Evolutionary conservation across 2,113 vertebrate species (phyloP).

Genomic region (Xiphophorus couchianus): DNA sequence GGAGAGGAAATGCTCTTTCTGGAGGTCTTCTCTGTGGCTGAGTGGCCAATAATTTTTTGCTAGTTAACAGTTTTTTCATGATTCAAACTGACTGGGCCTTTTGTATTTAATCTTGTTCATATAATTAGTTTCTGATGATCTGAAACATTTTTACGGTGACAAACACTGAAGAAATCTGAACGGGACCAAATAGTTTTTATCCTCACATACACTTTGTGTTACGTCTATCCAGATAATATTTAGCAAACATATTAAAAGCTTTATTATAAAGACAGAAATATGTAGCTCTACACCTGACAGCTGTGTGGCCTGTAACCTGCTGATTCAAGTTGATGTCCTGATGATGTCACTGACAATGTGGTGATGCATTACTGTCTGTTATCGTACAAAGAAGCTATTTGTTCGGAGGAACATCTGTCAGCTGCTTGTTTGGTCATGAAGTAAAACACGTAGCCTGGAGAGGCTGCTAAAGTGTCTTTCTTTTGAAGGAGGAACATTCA

Average conservation of each 20-base stretch:
- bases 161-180: too few species aligned
- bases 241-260: not conserved
- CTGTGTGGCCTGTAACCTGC: slow-evolving; percentile 12
- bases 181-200: not conserved
- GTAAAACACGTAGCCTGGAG: slow-evolving; percentile 40
- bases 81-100: too few species aligned
- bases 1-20: too few species aligned
- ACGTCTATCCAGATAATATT: not conserved
- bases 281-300: not conserved
- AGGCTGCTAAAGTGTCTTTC: slow-evolving; percentile 1
- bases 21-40: too few species aligned
- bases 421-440: slow-evolving; percentile 33
- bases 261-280: not conserved
- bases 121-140: too few species aligned
- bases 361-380: slow-evolving; percentile 19
- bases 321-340: slow-evolving; percentile 29
- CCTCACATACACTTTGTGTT: not conserved
- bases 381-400: slow-evolving; percentile 55
- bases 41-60: too few species aligned
- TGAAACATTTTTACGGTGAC: too few species aligned
- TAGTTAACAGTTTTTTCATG: too few species aligned
- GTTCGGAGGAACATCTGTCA: slow-evolving; percentile 43
- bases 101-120: too few species aligned
- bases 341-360: slow-evolving; percentile 42
- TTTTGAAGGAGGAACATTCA: slow-evolving; percentile 53